Evolutionary conservation across 2,888 invertebrate genomes (phyloP).

Genomic region (Anarsia innoxiella): DNA sequence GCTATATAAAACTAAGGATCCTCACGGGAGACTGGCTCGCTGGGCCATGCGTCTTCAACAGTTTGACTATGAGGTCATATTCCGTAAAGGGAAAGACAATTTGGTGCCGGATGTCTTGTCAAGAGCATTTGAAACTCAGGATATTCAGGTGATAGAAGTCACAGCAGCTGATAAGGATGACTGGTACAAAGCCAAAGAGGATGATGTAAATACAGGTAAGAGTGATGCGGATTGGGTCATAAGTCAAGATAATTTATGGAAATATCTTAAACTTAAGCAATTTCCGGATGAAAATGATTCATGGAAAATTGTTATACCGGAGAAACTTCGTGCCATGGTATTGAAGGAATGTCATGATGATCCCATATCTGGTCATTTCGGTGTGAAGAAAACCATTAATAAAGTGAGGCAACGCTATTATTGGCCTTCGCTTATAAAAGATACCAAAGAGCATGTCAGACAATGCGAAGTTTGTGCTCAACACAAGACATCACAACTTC

Average conservation of each 20-base stretch:
- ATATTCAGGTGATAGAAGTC: constrained; percentile 3
- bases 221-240: constrained; percentile 1
- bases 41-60: no score
- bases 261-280: constrained; percentile 10
- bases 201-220: not conserved
- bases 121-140: not conserved
- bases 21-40: no score
- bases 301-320: constrained; percentile 14
- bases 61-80: no score
- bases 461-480: constrained; percentile 15
- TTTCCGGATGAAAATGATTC: constrained; percentile 13
- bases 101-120: constrained; percentile 12
- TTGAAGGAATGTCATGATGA: constrained; percentile 14
- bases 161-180: constrained; percentile 4
- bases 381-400: constrained; percentile 10
- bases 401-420: constrained; percentile 10
- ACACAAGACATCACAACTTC: constrained; percentile 10
- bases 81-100: constrained; percentile 13
- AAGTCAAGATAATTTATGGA: constrained; percentile 9
- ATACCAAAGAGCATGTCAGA: constrained; percentile 10
- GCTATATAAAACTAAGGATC: no score
- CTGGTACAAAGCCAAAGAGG: not conserved
- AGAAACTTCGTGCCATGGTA: constrained; percentile 2
- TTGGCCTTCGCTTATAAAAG: constrained; percentile 13
- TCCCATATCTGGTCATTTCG: constrained; percentile 11